Conservation (phyloP, 2,888 invertebrate species). For the Palloptera scutellata region DNA sequence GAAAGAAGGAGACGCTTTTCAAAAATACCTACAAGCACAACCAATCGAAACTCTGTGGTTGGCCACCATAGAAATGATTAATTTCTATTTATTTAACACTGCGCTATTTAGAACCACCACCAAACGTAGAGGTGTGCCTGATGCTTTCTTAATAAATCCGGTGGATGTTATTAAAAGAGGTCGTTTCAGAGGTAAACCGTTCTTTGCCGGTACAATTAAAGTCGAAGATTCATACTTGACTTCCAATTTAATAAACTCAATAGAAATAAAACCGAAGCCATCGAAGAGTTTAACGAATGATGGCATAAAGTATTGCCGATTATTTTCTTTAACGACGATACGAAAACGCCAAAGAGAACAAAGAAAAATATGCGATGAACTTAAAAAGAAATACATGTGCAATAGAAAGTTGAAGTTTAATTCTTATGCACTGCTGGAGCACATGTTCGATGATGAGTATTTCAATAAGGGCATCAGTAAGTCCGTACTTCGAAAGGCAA, state of each 20-base stretch:
- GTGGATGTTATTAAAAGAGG: slow-evolving; percentile 66
- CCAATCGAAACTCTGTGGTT: slow-evolving; percentile 70
- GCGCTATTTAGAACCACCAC: slow-evolving; percentile 76
- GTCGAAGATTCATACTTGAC: slow-evolving; percentile 78
- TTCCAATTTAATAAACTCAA: slow-evolving; percentile 60
- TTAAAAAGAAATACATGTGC: slow-evolving; percentile 22
- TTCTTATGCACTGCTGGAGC: slow-evolving; percentile 53
- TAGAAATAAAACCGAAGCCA: slow-evolving; percentile 4
- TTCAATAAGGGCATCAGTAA: slow-evolving; percentile 69
- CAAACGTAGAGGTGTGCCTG: slow-evolving; percentile 65
- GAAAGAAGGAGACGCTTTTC: slow-evolving; percentile 63
- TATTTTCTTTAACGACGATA: background rate
- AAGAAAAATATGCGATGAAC: background rate
- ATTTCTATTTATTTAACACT: slow-evolving; percentile 72
- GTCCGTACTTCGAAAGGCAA: slow-evolving; percentile 67
- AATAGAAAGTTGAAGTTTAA: slow-evolving; percentile 39
- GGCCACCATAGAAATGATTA: slow-evolving; percentile 53
- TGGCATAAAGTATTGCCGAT: background rate
- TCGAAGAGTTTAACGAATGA: slow-evolving; percentile 4
- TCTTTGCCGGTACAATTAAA: slow-evolving; percentile 72
- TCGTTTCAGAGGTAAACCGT: slow-evolving; percentile 69
- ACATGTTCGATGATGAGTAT: slow-evolving; percentile 71
- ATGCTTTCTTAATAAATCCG: slow-evolving; percentile 71
- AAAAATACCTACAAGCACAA: slow-evolving; percentile 71
- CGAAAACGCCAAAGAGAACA: background rate